Evolutionary conservation across 2,888 invertebrate species (phyloP).

Genomic region (Diachrysia chrysitis): DNA sequence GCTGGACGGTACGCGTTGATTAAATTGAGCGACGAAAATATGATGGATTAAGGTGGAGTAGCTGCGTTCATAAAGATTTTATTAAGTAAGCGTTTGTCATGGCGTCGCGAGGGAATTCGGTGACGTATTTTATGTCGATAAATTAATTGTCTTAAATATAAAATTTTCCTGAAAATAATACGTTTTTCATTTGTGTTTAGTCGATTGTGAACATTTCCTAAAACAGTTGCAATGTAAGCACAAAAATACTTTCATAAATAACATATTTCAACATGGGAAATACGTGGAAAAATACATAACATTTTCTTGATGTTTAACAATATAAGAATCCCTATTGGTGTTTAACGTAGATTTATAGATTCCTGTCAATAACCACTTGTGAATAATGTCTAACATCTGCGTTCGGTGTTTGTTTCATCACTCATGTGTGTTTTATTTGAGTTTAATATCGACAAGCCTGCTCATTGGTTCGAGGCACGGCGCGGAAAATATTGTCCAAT

Average conservation of each 20-base stretch:
- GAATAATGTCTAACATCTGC: conserved; percentile 42
- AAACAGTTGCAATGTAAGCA: background rate
- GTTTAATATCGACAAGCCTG: conserved; percentile 52
- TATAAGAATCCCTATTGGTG: conserved; percentile 18
- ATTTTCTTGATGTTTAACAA: background rate
- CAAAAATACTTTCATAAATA: background rate
- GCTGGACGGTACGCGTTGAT: conserved; percentile 43
- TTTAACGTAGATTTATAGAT: conserved; percentile 11
- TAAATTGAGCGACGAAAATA: conserved; percentile 47
- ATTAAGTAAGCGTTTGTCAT: conserved; percentile 22
- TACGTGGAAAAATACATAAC: no score
- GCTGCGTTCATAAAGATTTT: conserved; percentile 26
- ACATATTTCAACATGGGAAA: no score
- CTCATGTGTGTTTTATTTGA: conserved; percentile 46
- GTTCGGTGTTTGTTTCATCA: conserved; percentile 46
- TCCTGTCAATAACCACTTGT: conserved; percentile 31
- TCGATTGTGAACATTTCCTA: background rate
- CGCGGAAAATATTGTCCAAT: conserved; percentile 56
- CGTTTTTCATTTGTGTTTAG: background rate
- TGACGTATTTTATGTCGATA: background rate
- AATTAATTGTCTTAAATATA: background rate
- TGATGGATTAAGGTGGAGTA: conserved; percentile 42
- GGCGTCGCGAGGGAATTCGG: conserved; percentile 6
- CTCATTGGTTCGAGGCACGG: conserved; percentile 50
- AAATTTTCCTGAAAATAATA: background rate